These are phyloP conservation scores for Sigmodon hispidus DNA, from an alignment of 2,113 vertebrate species.

Conservation along the genomic window DNA sequence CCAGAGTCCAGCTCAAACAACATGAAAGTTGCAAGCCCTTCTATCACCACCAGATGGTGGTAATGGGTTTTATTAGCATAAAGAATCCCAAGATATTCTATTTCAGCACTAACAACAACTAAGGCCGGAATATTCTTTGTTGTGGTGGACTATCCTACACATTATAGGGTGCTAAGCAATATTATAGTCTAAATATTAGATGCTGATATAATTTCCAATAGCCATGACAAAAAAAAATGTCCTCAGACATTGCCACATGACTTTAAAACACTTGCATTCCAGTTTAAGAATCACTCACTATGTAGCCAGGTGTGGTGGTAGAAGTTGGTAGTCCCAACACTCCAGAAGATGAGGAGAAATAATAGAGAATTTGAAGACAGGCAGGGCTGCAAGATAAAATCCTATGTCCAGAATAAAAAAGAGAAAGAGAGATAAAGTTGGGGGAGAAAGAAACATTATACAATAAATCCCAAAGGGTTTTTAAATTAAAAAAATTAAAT, in stretches of 20 bases:
- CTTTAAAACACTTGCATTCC: background rate
- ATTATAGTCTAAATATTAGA: background rate
- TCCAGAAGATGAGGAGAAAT: background rate
- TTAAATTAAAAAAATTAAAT: background rate
- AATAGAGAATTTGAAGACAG: background rate
- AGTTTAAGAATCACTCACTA: background rate
- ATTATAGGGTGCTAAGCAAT: background rate
- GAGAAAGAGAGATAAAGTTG: background rate
- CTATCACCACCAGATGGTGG: slow-evolving; percentile 37
- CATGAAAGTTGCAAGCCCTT: background rate
- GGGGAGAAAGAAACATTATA: background rate
- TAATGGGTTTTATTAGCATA: background rate
- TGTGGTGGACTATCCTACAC: background rate
- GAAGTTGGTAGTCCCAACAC: background rate
- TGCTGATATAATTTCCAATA: background rate
- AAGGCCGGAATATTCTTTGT: background rate
- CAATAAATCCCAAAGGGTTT: background rate
- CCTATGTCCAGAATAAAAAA: background rate
- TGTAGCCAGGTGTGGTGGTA: background rate
- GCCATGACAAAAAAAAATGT: background rate
- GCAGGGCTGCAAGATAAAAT: background rate
- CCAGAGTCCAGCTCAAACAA: background rate
- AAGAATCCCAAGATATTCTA: background rate
- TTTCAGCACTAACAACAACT: background rate
- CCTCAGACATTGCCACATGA: background rate